A percentile compares a stretch with the other conserved stretches of the same genome.
These are phyloP conservation scores for Boloria selene DNA, from an alignment of 2,888 invertebrate genomes.

Conservation along the genomic window DNA sequence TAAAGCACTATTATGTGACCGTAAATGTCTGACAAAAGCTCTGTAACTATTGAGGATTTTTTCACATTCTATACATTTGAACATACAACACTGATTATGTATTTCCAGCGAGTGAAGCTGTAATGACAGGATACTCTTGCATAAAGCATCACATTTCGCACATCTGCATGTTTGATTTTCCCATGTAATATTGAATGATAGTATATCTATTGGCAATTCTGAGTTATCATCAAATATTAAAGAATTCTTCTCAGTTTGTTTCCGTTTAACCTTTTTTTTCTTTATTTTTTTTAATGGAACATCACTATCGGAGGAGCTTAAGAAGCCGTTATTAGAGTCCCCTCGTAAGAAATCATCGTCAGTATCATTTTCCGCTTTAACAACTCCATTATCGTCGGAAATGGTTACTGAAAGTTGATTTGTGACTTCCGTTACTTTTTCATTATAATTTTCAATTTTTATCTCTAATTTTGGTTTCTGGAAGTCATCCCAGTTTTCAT, in stretches of 20 bases:
- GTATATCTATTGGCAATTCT: conserved; percentile 41
- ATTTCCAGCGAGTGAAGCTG: conserved; percentile 70
- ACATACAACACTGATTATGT: conserved; percentile 63
- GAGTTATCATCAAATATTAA: conserved; percentile 30
- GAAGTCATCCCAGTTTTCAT: conserved; percentile 66
- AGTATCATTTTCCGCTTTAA: conserved; percentile 49
- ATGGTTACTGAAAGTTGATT: neutral
- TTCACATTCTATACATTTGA: conserved; percentile 69
- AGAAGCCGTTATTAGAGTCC: conserved; percentile 46
- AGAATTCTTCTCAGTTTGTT: conserved; percentile 32
- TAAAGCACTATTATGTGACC: conserved; percentile 62
- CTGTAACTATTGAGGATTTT: conserved; percentile 60
- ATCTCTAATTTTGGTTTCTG: conserved; percentile 57
- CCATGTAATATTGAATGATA: conserved; percentile 56
- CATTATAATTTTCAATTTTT: conserved; percentile 50
- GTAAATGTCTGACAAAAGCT: conserved; percentile 63
- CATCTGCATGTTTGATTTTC: conserved; percentile 68
- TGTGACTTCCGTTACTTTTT: conserved; percentile 11
- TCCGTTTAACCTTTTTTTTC: conserved; percentile 56
- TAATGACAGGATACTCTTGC: conserved; percentile 63
- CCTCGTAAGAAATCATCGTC: conserved; percentile 46
- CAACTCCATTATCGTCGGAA: conserved; percentile 5
- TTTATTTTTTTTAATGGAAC: conserved; percentile 54
- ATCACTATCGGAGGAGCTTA: conserved; percentile 63
- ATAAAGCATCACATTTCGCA: conserved; percentile 68